Conservation (phyloP, 2,797 vertebrate species). For the Atherinosoma microstoma region DNA sequence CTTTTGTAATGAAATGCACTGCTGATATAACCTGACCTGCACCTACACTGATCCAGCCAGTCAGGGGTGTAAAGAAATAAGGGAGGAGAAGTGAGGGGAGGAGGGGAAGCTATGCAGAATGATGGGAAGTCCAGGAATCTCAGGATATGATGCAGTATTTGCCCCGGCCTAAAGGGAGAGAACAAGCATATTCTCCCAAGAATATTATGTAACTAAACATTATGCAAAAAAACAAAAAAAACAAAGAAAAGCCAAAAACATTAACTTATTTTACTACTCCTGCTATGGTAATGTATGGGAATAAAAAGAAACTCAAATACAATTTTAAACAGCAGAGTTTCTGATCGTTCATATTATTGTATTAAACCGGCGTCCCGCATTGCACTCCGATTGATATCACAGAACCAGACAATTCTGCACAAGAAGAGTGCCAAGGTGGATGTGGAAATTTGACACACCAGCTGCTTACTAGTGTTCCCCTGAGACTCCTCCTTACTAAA, state of each 20-base stretch:
- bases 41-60: conserved; percentile 10
- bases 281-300: neutral
- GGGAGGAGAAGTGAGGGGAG: conserved; percentile 11
- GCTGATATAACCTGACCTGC: conserved; percentile 7
- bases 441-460: conserved; percentile 47
- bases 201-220: conserved; percentile 10
- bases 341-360: neutral
- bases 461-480: conserved; percentile 33
- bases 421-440: conserved; percentile 21
- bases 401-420: conserved; percentile 15
- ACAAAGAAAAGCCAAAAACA: neutral
- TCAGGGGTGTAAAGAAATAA: conserved; percentile 13
- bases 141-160: conserved; percentile 66
- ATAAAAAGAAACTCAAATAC: conserved; percentile 11
- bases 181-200: conserved; percentile 7
- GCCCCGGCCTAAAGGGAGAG: conserved; percentile 29
- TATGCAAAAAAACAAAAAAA: neutral
- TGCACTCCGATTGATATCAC: conserved; percentile 3
- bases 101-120: conserved; percentile 35
- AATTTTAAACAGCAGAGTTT: neutral
- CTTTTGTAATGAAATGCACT: conserved; percentile 27
- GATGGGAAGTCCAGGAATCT: conserved; percentile 68
- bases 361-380: conserved; percentile 1
- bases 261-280: conserved; percentile 5
- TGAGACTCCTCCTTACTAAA: conserved; percentile 10